Conservation (phyloP, 2,888 invertebrate species). For the Eulithis testata region DNA sequence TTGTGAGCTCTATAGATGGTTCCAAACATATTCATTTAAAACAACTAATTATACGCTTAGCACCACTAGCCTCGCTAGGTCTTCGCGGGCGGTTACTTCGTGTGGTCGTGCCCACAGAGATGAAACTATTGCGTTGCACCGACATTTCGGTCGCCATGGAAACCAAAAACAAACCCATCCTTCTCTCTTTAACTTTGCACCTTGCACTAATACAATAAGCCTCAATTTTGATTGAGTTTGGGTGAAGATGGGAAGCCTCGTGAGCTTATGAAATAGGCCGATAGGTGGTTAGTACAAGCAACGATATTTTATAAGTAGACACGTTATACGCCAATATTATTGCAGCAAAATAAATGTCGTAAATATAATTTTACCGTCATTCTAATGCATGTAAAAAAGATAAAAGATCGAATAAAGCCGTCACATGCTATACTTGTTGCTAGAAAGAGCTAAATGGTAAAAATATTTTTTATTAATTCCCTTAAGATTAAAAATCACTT, state of each 20-base stretch:
- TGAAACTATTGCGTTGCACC: constrained; percentile 78
- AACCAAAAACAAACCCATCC: constrained; percentile 64
- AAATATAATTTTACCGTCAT: too few species aligned
- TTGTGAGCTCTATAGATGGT: too few species aligned
- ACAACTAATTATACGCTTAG: constrained; percentile 7
- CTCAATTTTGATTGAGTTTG: constrained; percentile 21
- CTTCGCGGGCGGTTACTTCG: constrained; percentile 68
- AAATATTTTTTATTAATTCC: too few species aligned
- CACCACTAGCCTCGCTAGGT: constrained; percentile 56
- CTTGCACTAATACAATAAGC: not conserved
- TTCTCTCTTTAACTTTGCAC: constrained; percentile 8
- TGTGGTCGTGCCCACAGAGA: constrained; percentile 75
- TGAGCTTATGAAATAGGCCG: constrained; percentile 65
- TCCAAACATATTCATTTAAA: not conserved
- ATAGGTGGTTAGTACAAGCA: constrained; percentile 44
- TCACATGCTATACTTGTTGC: too few species aligned
- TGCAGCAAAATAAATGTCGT: too few species aligned
- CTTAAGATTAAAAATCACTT: too few species aligned
- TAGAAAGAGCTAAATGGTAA: too few species aligned
- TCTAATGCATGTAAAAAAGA: too few species aligned
- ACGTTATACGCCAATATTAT: too few species aligned
- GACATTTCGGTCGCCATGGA: constrained; percentile 75
- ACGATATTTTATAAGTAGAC: too few species aligned
- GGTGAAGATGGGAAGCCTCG: constrained; percentile 48
- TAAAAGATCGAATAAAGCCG: too few species aligned